Conservation (phyloP, 2,113 vertebrate genomes). For the Tautogolabrus adspersus region DNA sequence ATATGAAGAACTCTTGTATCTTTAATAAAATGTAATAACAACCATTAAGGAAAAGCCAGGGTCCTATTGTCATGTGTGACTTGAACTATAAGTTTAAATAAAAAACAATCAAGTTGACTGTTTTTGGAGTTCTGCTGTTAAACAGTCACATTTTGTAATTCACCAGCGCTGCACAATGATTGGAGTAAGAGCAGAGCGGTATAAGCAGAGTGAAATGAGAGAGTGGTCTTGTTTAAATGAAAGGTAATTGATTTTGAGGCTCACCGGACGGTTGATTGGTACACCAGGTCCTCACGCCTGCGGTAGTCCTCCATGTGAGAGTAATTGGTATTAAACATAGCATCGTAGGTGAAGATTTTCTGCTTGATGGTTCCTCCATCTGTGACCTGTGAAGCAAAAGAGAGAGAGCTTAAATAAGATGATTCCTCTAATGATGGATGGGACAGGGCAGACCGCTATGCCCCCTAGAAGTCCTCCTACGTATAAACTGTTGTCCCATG, state of each 20-base stretch:
- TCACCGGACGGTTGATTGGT: slow-evolving; percentile 97
- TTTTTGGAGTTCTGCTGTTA: not conserved
- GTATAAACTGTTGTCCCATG: slow-evolving; percentile 46
- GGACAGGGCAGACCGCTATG: slow-evolving; percentile 17
- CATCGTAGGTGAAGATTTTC: slow-evolving; percentile 98
- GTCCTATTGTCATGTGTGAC: too few species aligned
- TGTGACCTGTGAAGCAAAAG: slow-evolving; percentile 87
- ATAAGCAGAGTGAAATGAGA: not conserved
- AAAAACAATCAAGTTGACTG: not conserved
- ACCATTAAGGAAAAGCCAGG: too few species aligned
- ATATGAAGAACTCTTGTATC: too few species aligned
- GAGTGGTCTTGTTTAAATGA: not conserved
- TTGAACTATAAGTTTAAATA: too few species aligned
- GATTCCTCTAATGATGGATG: slow-evolving; percentile 56
- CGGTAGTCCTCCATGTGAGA: slow-evolving; percentile 98
- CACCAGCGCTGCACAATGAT: not conserved
- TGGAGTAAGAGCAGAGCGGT: not conserved
- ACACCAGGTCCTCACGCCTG: slow-evolving; percentile 94
- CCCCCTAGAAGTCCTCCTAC: slow-evolving; percentile 25
- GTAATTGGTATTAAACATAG: slow-evolving; percentile 99
- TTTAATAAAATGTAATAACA: too few species aligned
- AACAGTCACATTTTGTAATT: not conserved
- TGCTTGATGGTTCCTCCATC: slow-evolving; percentile 98
- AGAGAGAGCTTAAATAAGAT: slow-evolving; percentile 44
- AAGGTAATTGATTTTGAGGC: slow-evolving; percentile 48